phyloP scores from a whole-genome alignment of 2,888 invertebrate genomes.

The Vannuccia rotundouncinata region DNA sequence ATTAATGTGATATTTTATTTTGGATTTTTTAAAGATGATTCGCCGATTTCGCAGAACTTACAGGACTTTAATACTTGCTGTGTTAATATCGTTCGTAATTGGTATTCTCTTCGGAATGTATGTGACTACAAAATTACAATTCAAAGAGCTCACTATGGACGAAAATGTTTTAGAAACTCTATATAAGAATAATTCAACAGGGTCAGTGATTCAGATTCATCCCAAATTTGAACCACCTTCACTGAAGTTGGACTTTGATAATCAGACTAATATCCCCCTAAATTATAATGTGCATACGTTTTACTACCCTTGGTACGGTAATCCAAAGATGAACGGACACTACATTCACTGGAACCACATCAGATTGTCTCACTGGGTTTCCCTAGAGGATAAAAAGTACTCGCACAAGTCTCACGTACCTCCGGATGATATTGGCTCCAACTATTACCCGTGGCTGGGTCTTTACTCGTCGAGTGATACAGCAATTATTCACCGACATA shows the following conservation, averaged over 20 bases:
- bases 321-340: constrained; percentile 47
- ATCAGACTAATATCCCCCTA: not conserved
- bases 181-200: no score
- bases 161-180: no score
- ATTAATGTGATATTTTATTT: no score
- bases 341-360: constrained; percentile 57
- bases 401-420: constrained; percentile 60
- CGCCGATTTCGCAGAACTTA: not conserved
- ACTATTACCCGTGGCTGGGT: constrained; percentile 60
- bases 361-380: constrained; percentile 52
- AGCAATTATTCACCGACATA: constrained; percentile 61
- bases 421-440: constrained; percentile 61
- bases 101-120: not conserved
- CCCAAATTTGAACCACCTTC: not conserved
- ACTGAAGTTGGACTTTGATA: not conserved
- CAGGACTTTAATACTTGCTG: not conserved
- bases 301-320: constrained; percentile 58
- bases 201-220: not conserved
- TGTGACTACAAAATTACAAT: no score
- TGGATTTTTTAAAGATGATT: no score
- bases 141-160: no score
- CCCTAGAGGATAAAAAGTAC: constrained; percentile 55
- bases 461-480: constrained; percentile 60
- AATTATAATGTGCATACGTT: constrained; percentile 56
- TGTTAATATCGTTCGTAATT: not conserved